Percentiles rank a stretch among this genome's conserved stretches.
Evolutionary conservation across 2,797 vertebrate species (phyloP).

Genomic region (Danio albolineatus): DNA sequence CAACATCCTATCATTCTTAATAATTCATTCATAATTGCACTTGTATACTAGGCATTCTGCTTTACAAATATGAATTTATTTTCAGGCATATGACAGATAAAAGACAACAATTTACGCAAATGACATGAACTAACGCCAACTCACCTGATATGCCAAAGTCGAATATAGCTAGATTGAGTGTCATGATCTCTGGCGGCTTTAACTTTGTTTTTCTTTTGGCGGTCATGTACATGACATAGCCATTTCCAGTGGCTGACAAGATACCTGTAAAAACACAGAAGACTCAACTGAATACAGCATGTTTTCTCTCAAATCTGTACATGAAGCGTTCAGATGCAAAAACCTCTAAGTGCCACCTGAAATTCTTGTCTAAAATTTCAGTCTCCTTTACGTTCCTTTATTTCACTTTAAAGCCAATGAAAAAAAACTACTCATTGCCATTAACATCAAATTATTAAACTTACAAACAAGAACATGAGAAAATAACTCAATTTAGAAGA

Average conservation of each 20-base stretch:
- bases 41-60: not conserved
- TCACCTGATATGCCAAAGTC: conserved; percentile 97
- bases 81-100: not conserved
- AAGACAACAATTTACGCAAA: too few relatives aligned
- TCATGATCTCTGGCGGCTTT: conserved; percentile 94
- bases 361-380: too few relatives aligned
- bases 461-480: too few relatives aligned
- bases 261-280: conserved; percentile 77
- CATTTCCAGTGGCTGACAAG: conserved; percentile 89
- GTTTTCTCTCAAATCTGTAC: not conserved
- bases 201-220: conserved; percentile 89
- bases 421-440: too few relatives aligned
- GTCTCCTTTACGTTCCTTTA: too few relatives aligned
- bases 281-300: not conserved
- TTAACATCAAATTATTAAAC: too few relatives aligned
- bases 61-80: not conserved
- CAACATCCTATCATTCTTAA: not conserved
- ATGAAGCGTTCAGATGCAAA: too few relatives aligned
- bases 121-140: not conserved
- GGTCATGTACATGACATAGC: conserved; percentile 91
- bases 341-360: too few relatives aligned
- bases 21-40: too few relatives aligned
- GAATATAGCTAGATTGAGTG: conserved; percentile 91
- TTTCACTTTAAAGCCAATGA: too few relatives aligned
- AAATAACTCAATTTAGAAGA: too few relatives aligned